Percentiles rank a stretch among this genome's conserved stretches.
phyloP scores from a whole-genome alignment of 2,113 vertebrate species.

The Centropristis striata region DNA sequence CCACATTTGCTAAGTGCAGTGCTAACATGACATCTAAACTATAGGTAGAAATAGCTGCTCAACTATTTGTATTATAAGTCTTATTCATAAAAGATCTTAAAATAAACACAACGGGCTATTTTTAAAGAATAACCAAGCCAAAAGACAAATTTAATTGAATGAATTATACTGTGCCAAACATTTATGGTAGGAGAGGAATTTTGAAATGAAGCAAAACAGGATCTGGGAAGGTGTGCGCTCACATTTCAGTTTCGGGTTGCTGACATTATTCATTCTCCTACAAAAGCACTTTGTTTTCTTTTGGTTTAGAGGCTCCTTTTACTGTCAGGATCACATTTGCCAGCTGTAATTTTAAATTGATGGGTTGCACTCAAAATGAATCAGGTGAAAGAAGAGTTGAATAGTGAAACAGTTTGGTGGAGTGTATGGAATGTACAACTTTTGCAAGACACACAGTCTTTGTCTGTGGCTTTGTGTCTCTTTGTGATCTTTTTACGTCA shows the following conservation, averaged over 20 bases:
- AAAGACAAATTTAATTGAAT: background rate
- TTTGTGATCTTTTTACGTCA: too few relatives aligned
- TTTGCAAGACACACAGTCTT: too few relatives aligned
- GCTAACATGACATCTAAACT: background rate
- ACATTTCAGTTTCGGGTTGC: constrained; percentile 11
- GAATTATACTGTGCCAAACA: background rate
- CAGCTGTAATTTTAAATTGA: background rate
- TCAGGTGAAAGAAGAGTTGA: too few relatives aligned
- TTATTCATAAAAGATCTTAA: background rate
- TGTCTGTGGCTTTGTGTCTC: too few relatives aligned
- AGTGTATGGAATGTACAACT: background rate
- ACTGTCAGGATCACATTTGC: too few relatives aligned
- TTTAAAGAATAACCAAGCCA: background rate
- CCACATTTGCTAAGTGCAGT: too few relatives aligned
- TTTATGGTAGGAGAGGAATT: background rate
- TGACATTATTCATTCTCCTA: background rate
- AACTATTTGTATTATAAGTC: too few relatives aligned
- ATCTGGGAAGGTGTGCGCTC: background rate
- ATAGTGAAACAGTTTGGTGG: too few relatives aligned
- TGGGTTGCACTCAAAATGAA: background rate
- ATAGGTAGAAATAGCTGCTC: background rate
- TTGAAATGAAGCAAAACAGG: constrained; percentile 51
- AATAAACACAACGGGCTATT: background rate
- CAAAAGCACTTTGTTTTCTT: background rate
- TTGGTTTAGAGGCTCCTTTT: background rate